Evolutionary conservation across 35 echinoderm and acorn worm species (phyloP).

Genomic region (Hemicentrotus pulcherrimus): DNA sequence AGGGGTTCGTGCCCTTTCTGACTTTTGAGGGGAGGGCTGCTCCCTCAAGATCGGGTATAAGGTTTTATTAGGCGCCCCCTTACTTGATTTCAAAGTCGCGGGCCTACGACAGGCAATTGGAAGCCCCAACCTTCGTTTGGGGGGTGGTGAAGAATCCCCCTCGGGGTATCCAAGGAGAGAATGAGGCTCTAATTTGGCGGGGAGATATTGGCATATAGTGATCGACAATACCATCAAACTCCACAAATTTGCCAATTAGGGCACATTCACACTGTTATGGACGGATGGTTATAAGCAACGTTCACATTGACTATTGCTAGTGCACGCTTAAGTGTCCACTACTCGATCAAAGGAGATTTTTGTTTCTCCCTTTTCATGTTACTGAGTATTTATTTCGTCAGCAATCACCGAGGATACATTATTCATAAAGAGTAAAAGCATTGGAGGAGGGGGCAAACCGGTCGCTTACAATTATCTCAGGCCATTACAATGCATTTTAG

Average conservation of each 20-base stretch:
- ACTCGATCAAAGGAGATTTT: neutral
- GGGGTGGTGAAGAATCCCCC: neutral
- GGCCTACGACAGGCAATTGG: no score
- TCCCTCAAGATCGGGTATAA: no score
- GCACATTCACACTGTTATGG: neutral
- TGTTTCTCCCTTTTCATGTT: neutral
- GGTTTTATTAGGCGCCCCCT: no score
- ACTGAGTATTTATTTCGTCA: neutral
- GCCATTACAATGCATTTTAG: neutral
- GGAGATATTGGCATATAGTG: neutral
- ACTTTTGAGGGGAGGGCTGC: no score
- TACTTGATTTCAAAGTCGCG: no score
- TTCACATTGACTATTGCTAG: neutral
- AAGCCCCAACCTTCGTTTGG: no score
- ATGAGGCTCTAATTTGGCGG: slow-evolving; percentile 5
- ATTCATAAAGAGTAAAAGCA: neutral
- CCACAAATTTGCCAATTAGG: neutral
- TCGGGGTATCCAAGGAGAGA: neutral
- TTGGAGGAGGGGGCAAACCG: neutral
- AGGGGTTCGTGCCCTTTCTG: no score
- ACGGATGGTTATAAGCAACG: neutral
- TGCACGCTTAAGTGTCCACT: neutral
- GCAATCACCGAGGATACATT: neutral
- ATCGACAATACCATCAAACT: neutral
- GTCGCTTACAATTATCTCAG: neutral